Conservation (phyloP, 2,113 vertebrate genomes). For the Tragelaphus imberbis region DNA sequence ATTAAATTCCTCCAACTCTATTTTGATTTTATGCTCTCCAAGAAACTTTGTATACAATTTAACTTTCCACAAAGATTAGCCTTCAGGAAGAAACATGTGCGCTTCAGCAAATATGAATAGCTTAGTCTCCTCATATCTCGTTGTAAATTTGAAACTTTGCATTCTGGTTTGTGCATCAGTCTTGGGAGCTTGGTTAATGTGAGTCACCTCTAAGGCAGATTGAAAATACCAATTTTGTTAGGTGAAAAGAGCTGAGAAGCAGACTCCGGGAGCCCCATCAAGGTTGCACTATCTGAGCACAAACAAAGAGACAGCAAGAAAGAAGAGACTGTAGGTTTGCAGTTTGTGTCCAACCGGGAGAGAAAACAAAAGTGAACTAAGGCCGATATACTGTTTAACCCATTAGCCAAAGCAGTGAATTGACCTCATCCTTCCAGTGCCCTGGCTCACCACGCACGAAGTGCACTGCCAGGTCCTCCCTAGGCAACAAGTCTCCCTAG, state of each 20-base stretch:
- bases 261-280: fast-evolving
- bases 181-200: neutral
- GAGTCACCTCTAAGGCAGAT: neutral
- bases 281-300: neutral
- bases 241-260: neutral
- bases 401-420: neutral
- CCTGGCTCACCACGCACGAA: neutral
- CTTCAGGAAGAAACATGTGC: neutral
- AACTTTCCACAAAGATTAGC: neutral
- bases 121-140: neutral
- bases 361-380: neutral
- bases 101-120: neutral
- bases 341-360: neutral
- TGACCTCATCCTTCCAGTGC: neutral
- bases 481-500: neutral
- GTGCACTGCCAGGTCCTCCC: neutral
- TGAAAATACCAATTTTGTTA: neutral
- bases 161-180: neutral
- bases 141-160: neutral
- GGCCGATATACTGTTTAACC: neutral
- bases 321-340: neutral
- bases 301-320: neutral
- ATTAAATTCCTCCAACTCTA: neutral
- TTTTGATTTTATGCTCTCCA: neutral
- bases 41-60: neutral